These are phyloP conservation scores for Leptopilina boulardi DNA, from an alignment of 1,140 invertebrate genomes.

Conservation along the genomic window DNA sequence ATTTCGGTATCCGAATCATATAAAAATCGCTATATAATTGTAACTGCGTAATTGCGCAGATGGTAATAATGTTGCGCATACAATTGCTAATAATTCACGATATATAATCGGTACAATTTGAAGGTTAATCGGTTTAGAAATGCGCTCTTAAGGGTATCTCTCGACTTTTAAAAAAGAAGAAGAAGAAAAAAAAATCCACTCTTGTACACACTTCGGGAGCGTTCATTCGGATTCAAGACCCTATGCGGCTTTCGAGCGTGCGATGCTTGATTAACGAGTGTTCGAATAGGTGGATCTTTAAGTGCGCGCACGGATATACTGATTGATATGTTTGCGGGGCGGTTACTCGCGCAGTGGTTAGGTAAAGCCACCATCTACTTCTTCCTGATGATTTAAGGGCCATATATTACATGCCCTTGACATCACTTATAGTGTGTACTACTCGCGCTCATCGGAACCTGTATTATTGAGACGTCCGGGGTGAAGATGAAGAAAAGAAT, in stretches of 20 bases:
- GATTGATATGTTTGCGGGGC: slow-evolving; percentile 73
- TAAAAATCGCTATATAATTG: no score
- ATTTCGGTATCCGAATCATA: no score
- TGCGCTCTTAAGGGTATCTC: slow-evolving; percentile 18
- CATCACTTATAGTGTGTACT: slow-evolving; percentile 57
- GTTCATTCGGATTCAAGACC: slow-evolving; percentile 37
- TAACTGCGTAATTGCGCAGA: no score
- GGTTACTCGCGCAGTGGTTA: slow-evolving; percentile 66
- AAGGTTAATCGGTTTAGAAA: background rate
- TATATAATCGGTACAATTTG: background rate
- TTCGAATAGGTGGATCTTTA: slow-evolving; percentile 59
- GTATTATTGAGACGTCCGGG: slow-evolving; percentile 68
- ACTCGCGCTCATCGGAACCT: slow-evolving; percentile 59
- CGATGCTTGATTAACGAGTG: slow-evolving; percentile 67
- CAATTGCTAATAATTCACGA: no score
- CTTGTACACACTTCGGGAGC: background rate
- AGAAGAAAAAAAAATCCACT: no score
- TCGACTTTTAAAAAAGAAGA: no score
- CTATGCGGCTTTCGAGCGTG: slow-evolving; percentile 48
- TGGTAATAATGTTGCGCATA: background rate
- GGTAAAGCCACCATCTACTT: slow-evolving; percentile 67
- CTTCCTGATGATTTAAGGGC: slow-evolving; percentile 71
- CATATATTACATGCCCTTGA: slow-evolving; percentile 70
- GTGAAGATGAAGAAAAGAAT: slow-evolving; percentile 54
- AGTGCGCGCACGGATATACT: slow-evolving; percentile 54